Base-by-base conservation (phyloP, 2,888 invertebrate genomes). In the Melolontha melolontha region DNA sequence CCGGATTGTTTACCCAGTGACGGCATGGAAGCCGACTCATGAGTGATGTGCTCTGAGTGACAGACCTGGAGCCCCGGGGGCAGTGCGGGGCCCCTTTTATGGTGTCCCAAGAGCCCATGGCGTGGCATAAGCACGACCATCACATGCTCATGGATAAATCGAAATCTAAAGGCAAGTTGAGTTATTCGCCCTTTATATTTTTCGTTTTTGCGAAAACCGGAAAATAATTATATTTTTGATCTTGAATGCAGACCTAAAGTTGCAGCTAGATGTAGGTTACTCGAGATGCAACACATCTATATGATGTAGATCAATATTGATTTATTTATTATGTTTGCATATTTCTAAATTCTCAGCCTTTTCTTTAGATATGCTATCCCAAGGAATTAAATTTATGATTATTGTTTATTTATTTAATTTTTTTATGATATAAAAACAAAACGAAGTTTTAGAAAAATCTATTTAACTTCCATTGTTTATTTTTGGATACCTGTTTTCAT, bases 121-220 rank as follows among this genome's bases (percentile, higher is more conserved):
- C 89, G 86, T 90, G 90, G 90, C 90, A 90, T 83, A 90, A 90
- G 85, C 90, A 91, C 86, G 90, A 90, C 84, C 90, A 90, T 84
- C 87, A 89, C 84, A 87, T 90, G 88, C 88, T 90, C 81, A 88
- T 90, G 89, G 90, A 90, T 83, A 90, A 89, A 85, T 87, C 86
- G 82, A 90, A 90, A 85, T 87, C 87, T 79, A 90, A 90, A 87
- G 85, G 90, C 90, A 83, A 88, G 89, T 87, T 41, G 10, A 44
- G n/a, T 57, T 42, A 42, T 42, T 42, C 6, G 12, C 10, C 1
- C 6, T 12, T 51, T 34, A 34, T 34, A 34, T 34, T 34, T 34
- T 34, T 34, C 10, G 34, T 34, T 34, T 34, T 34, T 34, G 6
- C 6, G 10, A 51, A 16, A 49, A 34, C 34, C 6, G 10, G 34